Evolutionary conservation across 2,888 invertebrate genomes (phyloP).

Genomic region (Himalopsyche japonica): DNA sequence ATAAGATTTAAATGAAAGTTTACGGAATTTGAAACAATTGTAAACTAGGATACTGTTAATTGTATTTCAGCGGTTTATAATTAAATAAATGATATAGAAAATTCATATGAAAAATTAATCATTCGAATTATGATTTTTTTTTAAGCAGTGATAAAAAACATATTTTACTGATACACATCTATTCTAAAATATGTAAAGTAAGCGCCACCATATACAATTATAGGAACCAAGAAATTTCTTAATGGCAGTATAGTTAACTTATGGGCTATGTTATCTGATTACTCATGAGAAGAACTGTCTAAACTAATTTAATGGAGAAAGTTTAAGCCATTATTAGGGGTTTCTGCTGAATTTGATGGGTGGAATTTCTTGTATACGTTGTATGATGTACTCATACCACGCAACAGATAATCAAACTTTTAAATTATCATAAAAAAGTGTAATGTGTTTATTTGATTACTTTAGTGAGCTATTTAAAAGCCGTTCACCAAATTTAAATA

Average conservation of each 20-base stretch:
- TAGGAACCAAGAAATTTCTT: not conserved
- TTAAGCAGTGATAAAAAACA: not conserved
- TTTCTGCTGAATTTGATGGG: not conserved
- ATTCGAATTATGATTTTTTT: too few relatives aligned
- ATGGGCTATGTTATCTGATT: not conserved
- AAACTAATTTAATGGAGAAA: slow-evolving; percentile 1
- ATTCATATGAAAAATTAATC: too few relatives aligned
- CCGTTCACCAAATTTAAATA: too few relatives aligned
- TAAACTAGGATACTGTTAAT: too few relatives aligned
- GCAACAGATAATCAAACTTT: not conserved
- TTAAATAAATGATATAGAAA: too few relatives aligned
- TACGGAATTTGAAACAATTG: too few relatives aligned
- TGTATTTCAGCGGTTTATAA: too few relatives aligned
- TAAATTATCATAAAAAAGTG: not conserved
- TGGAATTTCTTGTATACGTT: not conserved
- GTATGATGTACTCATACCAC: not conserved
- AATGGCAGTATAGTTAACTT: not conserved
- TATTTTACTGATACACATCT: not conserved
- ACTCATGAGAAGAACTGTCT: not conserved
- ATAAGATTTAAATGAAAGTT: too few relatives aligned
- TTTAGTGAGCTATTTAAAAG: too few relatives aligned
- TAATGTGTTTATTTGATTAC: not conserved
- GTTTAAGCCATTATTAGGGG: not conserved
- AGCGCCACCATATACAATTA: not conserved
- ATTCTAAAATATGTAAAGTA: not conserved